Percentiles rank a stretch among this genome's conserved stretches.
Evolutionary conservation across 2,113 vertebrate genomes (phyloP).

Genomic region (Bufo bufo): DNA sequence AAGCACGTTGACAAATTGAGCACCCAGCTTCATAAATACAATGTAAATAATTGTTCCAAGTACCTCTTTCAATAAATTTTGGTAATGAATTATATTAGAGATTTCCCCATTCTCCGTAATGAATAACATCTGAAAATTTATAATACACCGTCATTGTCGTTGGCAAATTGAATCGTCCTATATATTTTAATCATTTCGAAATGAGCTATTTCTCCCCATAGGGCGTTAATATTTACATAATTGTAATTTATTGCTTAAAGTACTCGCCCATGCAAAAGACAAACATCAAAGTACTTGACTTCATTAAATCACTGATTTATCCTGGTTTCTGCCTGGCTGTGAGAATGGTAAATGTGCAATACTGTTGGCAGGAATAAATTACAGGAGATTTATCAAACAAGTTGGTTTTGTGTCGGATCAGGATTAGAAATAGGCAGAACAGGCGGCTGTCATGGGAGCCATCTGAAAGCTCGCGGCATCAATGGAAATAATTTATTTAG

Average conservation of each 20-base stretch:
- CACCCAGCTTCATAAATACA: not conserved
- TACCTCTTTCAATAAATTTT: not conserved
- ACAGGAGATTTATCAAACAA: constrained; percentile 8
- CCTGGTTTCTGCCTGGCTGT: constrained; percentile 54
- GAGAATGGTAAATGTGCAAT: constrained; percentile 31
- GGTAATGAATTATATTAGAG: constrained; percentile 3
- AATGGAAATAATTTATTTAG: not conserved
- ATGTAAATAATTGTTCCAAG: not conserved
- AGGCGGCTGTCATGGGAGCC: not conserved
- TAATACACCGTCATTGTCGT: constrained; percentile 60
- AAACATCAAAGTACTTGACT: constrained; percentile 68
- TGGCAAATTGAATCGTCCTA: constrained; percentile 67
- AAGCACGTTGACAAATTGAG: not conserved
- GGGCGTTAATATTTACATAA: constrained; percentile 68
- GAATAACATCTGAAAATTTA: not conserved
- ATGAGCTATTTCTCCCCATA: constrained; percentile 59
- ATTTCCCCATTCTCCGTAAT: constrained; percentile 8
- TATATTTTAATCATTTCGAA: constrained; percentile 67
- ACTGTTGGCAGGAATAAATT: constrained; percentile 7
- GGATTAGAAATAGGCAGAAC: not conserved
- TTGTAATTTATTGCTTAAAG: constrained; percentile 69
- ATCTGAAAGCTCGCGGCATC: not conserved
- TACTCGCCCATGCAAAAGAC: constrained; percentile 54
- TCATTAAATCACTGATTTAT: constrained; percentile 61
- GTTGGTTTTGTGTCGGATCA: constrained; percentile 16